Percentiles rank a stretch among this genome's conserved stretches.
Evolutionary conservation across 2,888 invertebrate species (phyloP).

Genomic region (Aplocera efformata): DNA sequence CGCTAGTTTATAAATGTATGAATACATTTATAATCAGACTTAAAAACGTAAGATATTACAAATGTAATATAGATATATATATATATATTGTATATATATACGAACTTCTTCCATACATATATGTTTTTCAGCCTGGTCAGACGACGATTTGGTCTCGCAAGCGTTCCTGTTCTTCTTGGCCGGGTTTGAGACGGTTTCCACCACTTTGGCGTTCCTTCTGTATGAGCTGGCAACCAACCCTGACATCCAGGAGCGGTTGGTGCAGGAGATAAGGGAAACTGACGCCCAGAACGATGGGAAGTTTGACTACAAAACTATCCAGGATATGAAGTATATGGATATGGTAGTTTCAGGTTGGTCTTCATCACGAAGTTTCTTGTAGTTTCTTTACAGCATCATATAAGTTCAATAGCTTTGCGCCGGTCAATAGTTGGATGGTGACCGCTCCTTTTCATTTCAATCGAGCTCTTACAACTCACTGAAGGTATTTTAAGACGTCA

Average conservation of each 20-base stretch:
- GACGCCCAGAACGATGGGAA: constrained; percentile 52
- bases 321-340: constrained; percentile 79
- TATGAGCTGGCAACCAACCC: constrained; percentile 80
- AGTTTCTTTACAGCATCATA: too few relatives aligned
- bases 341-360: constrained; percentile 79
- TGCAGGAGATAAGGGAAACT: constrained; percentile 73
- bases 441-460: too few relatives aligned
- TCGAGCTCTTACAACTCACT: too few relatives aligned
- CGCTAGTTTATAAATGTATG: too few relatives aligned
- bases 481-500: too few relatives aligned
- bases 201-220: constrained; percentile 66
- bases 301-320: constrained; percentile 68
- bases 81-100: too few relatives aligned
- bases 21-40: too few relatives aligned
- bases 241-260: constrained; percentile 76
- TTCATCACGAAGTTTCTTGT: too few relatives aligned
- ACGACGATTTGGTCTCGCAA: constrained; percentile 64
- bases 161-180: constrained; percentile 75
- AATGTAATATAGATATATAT: too few relatives aligned
- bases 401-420: too few relatives aligned
- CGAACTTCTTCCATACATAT: background rate
- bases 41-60: too few relatives aligned
- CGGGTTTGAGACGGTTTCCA: constrained; percentile 73
- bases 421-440: too few relatives aligned
- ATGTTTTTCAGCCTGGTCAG: constrained; percentile 49